Percentiles rank a stretch among this genome's conserved stretches.
These are phyloP conservation scores for Brachionus manjavacas DNA, from an alignment of 1,140 invertebrate species.

Conservation along the genomic window DNA sequence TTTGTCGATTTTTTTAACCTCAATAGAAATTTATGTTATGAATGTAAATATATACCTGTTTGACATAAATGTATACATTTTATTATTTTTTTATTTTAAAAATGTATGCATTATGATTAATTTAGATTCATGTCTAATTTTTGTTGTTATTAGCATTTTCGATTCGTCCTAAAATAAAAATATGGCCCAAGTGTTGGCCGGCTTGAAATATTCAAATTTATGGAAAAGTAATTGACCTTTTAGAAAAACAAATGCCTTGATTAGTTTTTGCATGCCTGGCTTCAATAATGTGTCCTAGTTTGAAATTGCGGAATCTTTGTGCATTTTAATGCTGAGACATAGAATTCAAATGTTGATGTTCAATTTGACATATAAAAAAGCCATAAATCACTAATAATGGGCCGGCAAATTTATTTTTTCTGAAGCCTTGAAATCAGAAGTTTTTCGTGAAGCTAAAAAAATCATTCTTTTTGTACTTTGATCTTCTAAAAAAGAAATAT, in stretches of 20 bases:
- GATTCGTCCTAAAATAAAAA: neutral
- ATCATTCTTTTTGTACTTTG: too few relatives aligned
- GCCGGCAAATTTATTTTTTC: neutral
- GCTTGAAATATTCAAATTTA: neutral
- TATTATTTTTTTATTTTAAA: neutral
- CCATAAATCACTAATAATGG: neutral
- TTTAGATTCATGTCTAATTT: neutral
- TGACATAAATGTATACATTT: neutral
- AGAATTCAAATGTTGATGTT: neutral
- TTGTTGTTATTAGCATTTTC: slow-evolving; percentile 4
- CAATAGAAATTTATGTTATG: neutral
- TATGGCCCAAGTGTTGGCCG: neutral
- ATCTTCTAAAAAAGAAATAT: too few relatives aligned
- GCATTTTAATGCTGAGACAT: neutral
- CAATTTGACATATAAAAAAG: neutral
- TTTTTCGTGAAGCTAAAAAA: neutral
- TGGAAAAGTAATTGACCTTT: neutral
- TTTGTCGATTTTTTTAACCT: neutral
- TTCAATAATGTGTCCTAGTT: neutral
- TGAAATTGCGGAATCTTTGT: neutral
- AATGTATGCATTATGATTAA: neutral
- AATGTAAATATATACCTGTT: slow-evolving; percentile 5
- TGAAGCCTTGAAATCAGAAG: neutral
- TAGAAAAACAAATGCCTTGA: neutral
- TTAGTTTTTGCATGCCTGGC: neutral